A percentile compares a stretch with the other conserved stretches of the same genome.
These are phyloP conservation scores for Athene cunicularia DNA, from an alignment of 2,113 vertebrate genomes.

Conservation along the genomic window DNA sequence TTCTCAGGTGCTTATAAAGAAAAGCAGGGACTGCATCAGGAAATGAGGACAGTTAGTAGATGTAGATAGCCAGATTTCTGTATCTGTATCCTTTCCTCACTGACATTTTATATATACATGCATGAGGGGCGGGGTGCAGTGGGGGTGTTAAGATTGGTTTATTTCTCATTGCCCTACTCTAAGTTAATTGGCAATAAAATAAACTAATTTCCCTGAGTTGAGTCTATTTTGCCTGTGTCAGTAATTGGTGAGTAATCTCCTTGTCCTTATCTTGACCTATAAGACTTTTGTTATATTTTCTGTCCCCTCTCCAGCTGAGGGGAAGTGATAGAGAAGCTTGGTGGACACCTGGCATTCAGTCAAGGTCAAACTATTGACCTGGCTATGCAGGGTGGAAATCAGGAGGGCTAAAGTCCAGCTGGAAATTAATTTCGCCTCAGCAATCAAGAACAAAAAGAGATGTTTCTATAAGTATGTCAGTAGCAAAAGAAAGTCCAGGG, in stretches of 20 bases:
- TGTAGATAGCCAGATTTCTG: not conserved
- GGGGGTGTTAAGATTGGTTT: not conserved
- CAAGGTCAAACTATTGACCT: not conserved
- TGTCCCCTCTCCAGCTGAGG: not conserved
- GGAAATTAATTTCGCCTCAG: too few species aligned
- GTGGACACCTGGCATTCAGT: not conserved
- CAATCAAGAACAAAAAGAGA: too few species aligned
- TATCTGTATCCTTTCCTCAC: not conserved
- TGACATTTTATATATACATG: not conserved
- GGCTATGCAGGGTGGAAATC: too few species aligned
- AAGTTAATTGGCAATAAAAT: not conserved
- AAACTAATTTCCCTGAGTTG: not conserved
- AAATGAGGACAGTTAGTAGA: not conserved
- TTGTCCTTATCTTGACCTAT: not conserved
- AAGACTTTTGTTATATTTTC: not conserved
- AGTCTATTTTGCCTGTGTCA: not conserved
- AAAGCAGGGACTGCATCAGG: not conserved
- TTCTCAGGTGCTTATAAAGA: not conserved
- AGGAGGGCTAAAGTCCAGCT: too few species aligned
- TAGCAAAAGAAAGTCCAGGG: too few species aligned
- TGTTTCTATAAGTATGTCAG: too few species aligned
- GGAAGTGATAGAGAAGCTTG: fast-evolving
- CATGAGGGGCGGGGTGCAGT: too few species aligned
- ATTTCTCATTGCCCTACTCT: not conserved
- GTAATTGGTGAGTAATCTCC: not conserved